phyloP scores from a whole-genome alignment of 2,888 invertebrate genomes.

The Osedax fenrisi region DNA sequence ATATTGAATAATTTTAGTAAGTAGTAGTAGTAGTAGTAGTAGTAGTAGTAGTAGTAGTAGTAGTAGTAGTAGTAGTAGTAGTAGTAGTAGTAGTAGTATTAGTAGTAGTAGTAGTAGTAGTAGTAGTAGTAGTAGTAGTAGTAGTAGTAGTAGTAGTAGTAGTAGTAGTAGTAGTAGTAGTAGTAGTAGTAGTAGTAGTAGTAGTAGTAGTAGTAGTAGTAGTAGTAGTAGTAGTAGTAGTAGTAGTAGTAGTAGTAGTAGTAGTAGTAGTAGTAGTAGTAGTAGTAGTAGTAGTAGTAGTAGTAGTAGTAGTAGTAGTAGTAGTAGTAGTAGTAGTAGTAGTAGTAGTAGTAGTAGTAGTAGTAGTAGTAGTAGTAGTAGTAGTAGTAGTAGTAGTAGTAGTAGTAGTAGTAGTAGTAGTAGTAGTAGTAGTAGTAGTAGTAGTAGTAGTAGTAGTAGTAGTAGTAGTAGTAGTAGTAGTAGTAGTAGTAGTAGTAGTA shows the following conservation, averaged over 20 bases:
- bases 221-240: not conserved
- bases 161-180: not conserved
- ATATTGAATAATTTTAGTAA: no score
- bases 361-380: not conserved
- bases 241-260: not conserved
- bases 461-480: constrained; percentile 1
- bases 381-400: not conserved
- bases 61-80: not conserved
- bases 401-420: no score
- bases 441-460: constrained; percentile 3
- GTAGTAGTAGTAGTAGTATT: not conserved
- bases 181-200: not conserved
- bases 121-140: not conserved
- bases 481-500: constrained; percentile 5
- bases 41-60: not conserved
- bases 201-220: not conserved
- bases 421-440: constrained; percentile 18
- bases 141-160: not conserved
- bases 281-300: not conserved
- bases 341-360: not conserved
- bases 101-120: no score
- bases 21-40: not conserved
- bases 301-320: not conserved
- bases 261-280: not conserved
- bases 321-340: not conserved